phyloP scores from a whole-genome alignment of 1,140 invertebrate species.

The Lordiphosa stackelbergi region DNA sequence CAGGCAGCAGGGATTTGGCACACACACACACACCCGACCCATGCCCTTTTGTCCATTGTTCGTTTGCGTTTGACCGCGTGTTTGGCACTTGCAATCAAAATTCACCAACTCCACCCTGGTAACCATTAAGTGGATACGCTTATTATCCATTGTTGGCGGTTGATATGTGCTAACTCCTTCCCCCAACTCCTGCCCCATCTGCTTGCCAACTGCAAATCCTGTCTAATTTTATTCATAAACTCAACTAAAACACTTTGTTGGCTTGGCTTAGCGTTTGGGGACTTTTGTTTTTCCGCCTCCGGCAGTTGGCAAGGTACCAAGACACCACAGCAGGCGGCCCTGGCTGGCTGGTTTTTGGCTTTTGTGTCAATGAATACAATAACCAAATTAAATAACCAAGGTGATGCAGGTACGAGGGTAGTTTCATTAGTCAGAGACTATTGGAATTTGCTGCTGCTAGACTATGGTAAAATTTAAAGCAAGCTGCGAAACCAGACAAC shows the following conservation, averaged over 20 bases:
- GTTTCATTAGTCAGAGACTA: too few species aligned
- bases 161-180: conserved; percentile 45
- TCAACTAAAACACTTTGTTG: conserved; percentile 55
- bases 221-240: conserved; percentile 73
- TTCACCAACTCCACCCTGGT: conserved; percentile 52
- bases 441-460: too few species aligned
- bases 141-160: conserved; percentile 67
- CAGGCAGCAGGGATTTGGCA: conserved; percentile 60
- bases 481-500: too few species aligned
- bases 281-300: conserved; percentile 41
- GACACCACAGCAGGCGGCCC: conserved; percentile 48
- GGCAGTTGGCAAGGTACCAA: conserved; percentile 42
- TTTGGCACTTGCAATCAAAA: conserved; percentile 56
- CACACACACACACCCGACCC: conserved; percentile 30
- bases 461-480: too few species aligned
- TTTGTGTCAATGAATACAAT: conserved; percentile 75
- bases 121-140: conserved; percentile 74
- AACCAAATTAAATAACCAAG: conserved; percentile 75
- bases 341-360: conserved; percentile 41
- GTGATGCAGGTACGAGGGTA: conserved; percentile 42
- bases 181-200: not conserved
- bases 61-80: conserved; percentile 61
- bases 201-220: conserved; percentile 20
- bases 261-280: conserved; percentile 19
- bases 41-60: conserved; percentile 40